Evolutionary conservation across 2,113 vertebrate species (phyloP).

Genomic region (Collichthys lucidus): DNA sequence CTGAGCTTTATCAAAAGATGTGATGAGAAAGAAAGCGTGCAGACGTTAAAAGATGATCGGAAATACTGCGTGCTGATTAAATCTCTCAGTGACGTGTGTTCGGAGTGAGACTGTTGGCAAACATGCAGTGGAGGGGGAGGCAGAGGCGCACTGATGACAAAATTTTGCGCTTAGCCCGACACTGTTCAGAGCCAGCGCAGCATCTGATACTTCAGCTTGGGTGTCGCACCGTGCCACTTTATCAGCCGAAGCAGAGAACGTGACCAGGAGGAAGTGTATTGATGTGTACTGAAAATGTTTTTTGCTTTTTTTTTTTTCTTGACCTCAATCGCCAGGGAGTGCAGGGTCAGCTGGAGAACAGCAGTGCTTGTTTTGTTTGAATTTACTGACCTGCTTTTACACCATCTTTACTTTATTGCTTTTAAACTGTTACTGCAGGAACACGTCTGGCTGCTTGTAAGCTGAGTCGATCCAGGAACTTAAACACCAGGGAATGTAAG

Average conservation of each 20-base stretch:
- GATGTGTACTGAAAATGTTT: conserved; percentile 1
- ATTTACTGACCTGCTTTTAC: not conserved
- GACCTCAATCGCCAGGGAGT: conserved; percentile 11
- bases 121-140: not conserved
- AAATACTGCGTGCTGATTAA: conserved; percentile 12
- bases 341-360: not conserved
- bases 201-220: not conserved
- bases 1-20: not conserved
- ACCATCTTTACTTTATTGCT: not conserved
- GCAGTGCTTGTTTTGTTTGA: not conserved
- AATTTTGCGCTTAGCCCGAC: not conserved
- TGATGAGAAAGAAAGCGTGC: not conserved
- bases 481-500: not conserved
- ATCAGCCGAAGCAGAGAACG: not conserved
- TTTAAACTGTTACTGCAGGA: not conserved
- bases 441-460: too few species aligned
- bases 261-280: not conserved
- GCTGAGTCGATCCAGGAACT: not conserved
- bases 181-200: not conserved
- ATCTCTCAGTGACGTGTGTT: not conserved
- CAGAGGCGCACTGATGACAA: not conserved
- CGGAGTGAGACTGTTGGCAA: conserved; percentile 18
- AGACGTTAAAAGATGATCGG: not conserved
- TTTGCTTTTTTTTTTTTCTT: conserved; percentile 37
- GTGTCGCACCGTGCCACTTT: not conserved